Evolutionary conservation across 1,140 invertebrate species (phyloP).

Genomic region (Hypothenemus hampei): DNA sequence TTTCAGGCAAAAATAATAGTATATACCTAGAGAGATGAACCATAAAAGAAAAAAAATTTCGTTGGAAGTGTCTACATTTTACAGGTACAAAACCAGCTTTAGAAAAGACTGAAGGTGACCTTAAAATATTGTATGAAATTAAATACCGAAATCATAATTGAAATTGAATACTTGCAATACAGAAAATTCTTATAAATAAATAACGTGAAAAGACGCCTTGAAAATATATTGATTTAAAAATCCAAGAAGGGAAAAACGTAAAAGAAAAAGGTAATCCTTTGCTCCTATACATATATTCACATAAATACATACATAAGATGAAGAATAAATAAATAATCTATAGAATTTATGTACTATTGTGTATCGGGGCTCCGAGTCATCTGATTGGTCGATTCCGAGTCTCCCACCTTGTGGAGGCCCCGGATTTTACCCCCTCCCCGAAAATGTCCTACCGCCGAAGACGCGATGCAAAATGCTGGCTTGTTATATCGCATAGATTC

Average conservation of each 20-base stretch:
- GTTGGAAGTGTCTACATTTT: too few species aligned
- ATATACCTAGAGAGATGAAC: too few species aligned
- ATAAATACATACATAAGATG: constrained; percentile 47
- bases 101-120: too few species aligned
- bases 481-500: constrained; percentile 39
- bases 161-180: too few species aligned
- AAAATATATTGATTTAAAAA: constrained; percentile 19
- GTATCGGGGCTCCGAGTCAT: constrained; percentile 37
- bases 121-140: too few species aligned
- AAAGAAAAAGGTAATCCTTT: constrained; percentile 41
- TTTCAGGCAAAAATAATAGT: too few species aligned
- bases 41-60: too few species aligned
- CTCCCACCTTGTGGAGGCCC: constrained; percentile 39
- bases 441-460: constrained; percentile 33
- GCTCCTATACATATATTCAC: constrained; percentile 46
- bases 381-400: constrained; percentile 37
- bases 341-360: constrained; percentile 49
- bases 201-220: background rate
- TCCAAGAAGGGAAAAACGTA: constrained; percentile 20
- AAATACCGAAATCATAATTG: too few species aligned
- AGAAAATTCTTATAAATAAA: too few species aligned
- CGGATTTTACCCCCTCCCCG: constrained; percentile 38
- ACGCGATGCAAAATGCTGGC: constrained; percentile 36
- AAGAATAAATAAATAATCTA: constrained; percentile 49
- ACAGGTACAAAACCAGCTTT: too few species aligned